Evolutionary conservation across 2,888 invertebrate species (phyloP), one percentile per base, ranked within the genome.

Genomic region (Entomobrya multifasciata): DNA sequence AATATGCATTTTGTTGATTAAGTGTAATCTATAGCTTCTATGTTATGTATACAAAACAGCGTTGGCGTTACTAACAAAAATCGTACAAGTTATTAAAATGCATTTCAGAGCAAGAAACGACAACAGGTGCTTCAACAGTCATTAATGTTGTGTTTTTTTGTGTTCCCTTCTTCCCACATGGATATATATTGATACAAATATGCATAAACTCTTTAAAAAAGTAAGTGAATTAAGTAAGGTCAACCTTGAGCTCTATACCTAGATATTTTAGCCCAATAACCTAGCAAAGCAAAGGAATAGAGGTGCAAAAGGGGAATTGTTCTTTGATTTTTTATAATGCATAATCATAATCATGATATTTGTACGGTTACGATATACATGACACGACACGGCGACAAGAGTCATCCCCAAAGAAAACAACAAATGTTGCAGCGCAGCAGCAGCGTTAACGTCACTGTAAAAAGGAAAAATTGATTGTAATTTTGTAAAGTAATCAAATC

Each of bases 161-260:
- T 52, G 52, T 52, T 52, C 52, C 15, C 52, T 52, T 47, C 47
- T 13, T 72, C 72, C 72, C 72, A 72, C 47, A 72, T 49, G 15
- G 57, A 27, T 30, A n/a, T n/a, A n/a, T n/a, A 25, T 60, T 60
- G 76, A 67, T 67, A 44, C 8, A 36, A 36, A 8, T 36, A 36
- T 36, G 36, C n/a, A n/a, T n/a, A n/a, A n/a, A 10, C 11, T 67
- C 11, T 20, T 44, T n/a, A n/a, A 41, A 67, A 44, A 67, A 44
- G 41, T 22, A 67, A 41, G 67, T 67, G 67, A 67, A 67, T 10
- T 55, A 55, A 65, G 62, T 62, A 79, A 79, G 79, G 79, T 62
- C 30, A 79, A 65, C 79, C 79, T 79, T 79, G 79, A 79, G 79
- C 79, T 47, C 57, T 47, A 65, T 65, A 79, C 79, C 79, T 65